These are phyloP conservation scores for Octodon degus DNA, from an alignment of 2,113 vertebrate species.

Conservation along the genomic window DNA sequence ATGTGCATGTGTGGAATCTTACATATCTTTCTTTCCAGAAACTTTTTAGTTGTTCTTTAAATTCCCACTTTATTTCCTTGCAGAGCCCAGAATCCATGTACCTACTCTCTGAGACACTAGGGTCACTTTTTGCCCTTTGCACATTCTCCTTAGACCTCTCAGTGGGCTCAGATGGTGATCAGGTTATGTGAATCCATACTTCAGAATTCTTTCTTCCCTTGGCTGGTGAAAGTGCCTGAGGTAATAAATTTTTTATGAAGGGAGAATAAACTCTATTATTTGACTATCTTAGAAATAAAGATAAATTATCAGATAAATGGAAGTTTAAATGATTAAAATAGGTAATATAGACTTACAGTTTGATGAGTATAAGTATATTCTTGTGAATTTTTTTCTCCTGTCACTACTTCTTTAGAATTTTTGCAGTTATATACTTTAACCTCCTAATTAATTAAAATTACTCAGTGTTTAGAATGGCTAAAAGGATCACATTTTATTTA, in stretches of 20 bases:
- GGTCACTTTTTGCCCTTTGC: neutral
- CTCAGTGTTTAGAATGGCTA: conserved; percentile 50
- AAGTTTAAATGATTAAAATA: conserved; percentile 37
- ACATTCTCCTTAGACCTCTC: neutral
- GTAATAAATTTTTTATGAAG: neutral
- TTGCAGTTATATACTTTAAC: conserved; percentile 62
- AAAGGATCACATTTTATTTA: conserved; percentile 66
- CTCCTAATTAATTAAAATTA: conserved; percentile 68
- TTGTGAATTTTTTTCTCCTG: conserved; percentile 79
- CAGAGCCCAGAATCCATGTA: neutral
- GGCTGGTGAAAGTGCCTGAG: neutral
- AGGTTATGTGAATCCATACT: neutral
- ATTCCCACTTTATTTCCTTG: conserved; percentile 34
- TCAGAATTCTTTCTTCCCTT: neutral
- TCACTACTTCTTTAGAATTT: conserved; percentile 69
- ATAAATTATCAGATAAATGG: neutral
- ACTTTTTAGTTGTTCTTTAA: conserved; percentile 16
- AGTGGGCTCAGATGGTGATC: neutral
- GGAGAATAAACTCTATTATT: conserved; percentile 8
- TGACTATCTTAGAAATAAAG: conserved; percentile 65
- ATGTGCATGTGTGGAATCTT: neutral
- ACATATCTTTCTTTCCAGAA: conserved; percentile 7
- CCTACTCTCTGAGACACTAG: neutral
- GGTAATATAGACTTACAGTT: conserved; percentile 71
- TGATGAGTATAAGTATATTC: conserved; percentile 67